Conservation (phyloP, 2,113 vertebrate species). For the Upupa epops region DNA sequence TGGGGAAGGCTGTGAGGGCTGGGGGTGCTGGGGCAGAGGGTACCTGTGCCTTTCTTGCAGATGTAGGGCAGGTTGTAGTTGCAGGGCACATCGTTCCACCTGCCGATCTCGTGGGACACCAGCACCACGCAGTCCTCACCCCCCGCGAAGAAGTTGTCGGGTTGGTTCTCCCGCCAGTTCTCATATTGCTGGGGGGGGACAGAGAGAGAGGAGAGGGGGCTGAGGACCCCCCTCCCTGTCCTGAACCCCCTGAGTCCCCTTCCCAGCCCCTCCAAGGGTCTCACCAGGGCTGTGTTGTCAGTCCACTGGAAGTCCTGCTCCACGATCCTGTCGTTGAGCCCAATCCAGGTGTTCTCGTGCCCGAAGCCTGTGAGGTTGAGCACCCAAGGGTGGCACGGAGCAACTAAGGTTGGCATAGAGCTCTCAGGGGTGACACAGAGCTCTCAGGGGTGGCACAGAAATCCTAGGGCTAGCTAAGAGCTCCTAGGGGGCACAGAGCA, state of each 20-base stretch:
- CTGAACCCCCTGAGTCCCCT: background rate
- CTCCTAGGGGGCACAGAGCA: no score
- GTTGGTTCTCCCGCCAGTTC: constrained; percentile 97
- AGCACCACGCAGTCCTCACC: constrained; percentile 97
- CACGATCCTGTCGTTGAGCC: constrained; percentile 94
- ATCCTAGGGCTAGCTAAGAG: no score
- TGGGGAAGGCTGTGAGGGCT: background rate
- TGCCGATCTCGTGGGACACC: constrained; percentile 92
- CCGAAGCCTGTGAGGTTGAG: constrained; percentile 80
- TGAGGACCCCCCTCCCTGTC: background rate
- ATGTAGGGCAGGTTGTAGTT: constrained; percentile 98
- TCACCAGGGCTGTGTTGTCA: constrained; percentile 90
- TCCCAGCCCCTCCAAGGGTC: background rate
- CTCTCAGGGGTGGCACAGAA: no score
- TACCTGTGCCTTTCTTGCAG: constrained; percentile 99
- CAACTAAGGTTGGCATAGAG: no score
- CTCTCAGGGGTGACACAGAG: background rate
- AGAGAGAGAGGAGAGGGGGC: rapidly evolving
- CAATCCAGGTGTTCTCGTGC: constrained; percentile 96
- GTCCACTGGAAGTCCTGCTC: constrained; percentile 98
- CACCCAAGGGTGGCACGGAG: rapidly evolving
- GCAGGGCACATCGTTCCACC: constrained; percentile 97
- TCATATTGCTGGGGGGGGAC: constrained; percentile 86
- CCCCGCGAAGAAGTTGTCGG: constrained; percentile 96
- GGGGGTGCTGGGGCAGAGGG: background rate